These are phyloP conservation scores for Kryptolebias marmoratus DNA, from an alignment of 2,113 vertebrate species.

Conservation along the genomic window DNA sequence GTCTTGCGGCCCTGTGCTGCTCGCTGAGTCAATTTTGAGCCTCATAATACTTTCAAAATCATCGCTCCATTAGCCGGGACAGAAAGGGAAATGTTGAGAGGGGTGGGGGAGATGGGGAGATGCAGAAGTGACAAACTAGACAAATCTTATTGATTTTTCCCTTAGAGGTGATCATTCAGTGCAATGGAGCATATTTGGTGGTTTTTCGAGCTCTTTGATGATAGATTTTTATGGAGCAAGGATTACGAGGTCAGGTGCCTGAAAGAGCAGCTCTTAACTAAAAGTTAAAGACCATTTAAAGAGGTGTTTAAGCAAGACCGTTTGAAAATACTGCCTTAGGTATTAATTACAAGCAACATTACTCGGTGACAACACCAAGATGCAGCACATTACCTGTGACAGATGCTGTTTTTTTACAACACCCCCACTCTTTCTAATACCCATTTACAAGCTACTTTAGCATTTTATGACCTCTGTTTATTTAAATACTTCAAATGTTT, in stretches of 20 bases:
- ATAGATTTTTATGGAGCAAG: slow-evolving; percentile 11
- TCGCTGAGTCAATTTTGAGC: slow-evolving; percentile 43
- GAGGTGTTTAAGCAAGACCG: slow-evolving; percentile 12
- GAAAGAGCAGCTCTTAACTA: slow-evolving; percentile 16
- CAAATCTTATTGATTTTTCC: slow-evolving; percentile 67
- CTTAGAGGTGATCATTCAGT: slow-evolving; percentile 61
- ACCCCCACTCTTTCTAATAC: slow-evolving; percentile 14
- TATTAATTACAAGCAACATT: slow-evolving; percentile 36
- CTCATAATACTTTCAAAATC: slow-evolving; percentile 57
- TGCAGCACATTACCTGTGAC: slow-evolving; percentile 30
- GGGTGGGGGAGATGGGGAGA: not conserved
- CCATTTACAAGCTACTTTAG: slow-evolving; percentile 58
- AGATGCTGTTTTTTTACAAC: slow-evolving; percentile 54
- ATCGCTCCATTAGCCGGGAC: slow-evolving; percentile 46
- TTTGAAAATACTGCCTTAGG: not conserved
- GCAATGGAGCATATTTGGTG: slow-evolving; percentile 40
- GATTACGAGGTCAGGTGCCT: slow-evolving; percentile 25
- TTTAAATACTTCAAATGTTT: slow-evolving; percentile 54
- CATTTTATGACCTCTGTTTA: slow-evolving; percentile 53
- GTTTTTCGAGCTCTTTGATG: slow-evolving; percentile 49
- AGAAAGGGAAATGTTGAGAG: slow-evolving; percentile 19
- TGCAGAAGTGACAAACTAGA: slow-evolving; percentile 60
- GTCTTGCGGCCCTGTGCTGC: slow-evolving; percentile 24
- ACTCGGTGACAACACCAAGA: slow-evolving; percentile 25
- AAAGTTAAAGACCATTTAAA: slow-evolving; percentile 18